phyloP scores from a whole-genome alignment of 2,888 invertebrate species.

The Subacronicta megacephala region DNA sequence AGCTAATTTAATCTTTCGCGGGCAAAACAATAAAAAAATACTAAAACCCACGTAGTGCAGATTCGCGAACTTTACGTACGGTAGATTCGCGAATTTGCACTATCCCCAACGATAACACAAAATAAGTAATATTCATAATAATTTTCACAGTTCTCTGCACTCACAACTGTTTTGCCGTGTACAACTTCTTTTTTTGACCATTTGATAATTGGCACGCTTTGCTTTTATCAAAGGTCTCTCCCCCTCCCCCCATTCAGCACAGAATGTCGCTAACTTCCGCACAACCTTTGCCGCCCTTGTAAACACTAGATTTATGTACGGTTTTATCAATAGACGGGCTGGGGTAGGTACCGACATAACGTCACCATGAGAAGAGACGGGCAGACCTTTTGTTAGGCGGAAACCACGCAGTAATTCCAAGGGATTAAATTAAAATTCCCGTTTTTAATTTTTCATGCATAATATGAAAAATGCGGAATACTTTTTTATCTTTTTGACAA shows the following conservation, averaged over 20 bases:
- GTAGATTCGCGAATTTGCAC: too few species aligned
- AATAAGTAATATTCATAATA: too few species aligned
- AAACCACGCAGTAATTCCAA: conserved; percentile 9
- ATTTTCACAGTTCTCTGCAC: too few species aligned
- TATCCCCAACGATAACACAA: too few species aligned
- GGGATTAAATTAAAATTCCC: background rate
- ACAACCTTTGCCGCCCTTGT: conserved; percentile 10
- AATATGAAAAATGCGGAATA: too few species aligned
- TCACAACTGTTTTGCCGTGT: background rate
- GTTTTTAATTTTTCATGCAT: background rate
- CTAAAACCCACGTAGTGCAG: too few species aligned
- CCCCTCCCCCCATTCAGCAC: conserved; percentile 24
- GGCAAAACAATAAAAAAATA: too few species aligned
- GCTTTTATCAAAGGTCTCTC: conserved; percentile 28
- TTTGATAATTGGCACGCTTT: conserved; percentile 33
- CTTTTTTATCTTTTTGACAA: too few species aligned
- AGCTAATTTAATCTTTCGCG: too few species aligned
- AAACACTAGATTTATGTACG: conserved; percentile 35
- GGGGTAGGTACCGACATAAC: background rate
- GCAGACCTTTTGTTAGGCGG: conserved; percentile 27
- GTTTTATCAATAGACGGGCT: conserved; percentile 16
- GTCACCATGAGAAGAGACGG: conserved; percentile 7
- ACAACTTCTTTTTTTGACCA: conserved; percentile 31
- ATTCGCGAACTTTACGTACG: too few species aligned
- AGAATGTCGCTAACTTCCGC: conserved; percentile 22